Evolutionary conservation across 2,113 vertebrate genomes (phyloP).

Genomic region (Bos javanicus): DNA sequence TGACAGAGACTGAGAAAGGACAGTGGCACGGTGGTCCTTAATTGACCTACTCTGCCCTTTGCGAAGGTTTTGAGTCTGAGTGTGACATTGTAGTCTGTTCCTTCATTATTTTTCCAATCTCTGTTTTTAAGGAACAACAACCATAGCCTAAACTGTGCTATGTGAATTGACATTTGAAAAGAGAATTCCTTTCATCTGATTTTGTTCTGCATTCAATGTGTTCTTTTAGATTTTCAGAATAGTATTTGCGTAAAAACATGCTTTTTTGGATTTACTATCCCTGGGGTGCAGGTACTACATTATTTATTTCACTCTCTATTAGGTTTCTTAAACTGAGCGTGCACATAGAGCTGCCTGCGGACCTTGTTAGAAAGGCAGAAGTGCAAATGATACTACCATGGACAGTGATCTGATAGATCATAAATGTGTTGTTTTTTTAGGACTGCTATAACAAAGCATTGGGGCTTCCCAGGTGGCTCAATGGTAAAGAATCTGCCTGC

Average conservation of each 20-base stretch:
- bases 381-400: not conserved
- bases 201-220: not conserved
- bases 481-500: not conserved
- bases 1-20: not conserved
- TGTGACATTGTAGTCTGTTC: not conserved
- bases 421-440: not conserved
- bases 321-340: not conserved
- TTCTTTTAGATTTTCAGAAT: not conserved
- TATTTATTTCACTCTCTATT: not conserved
- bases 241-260: not conserved
- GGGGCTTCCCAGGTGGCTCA: not conserved
- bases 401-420: not conserved
- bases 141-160: not conserved
- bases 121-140: not conserved
- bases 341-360: not conserved
- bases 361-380: not conserved
- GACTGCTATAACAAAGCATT: not conserved
- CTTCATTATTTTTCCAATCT: not conserved
- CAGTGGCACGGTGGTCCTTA: not conserved
- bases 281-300: not conserved
- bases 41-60: not conserved
- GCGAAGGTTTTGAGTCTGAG: not conserved
- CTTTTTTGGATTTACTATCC: not conserved
- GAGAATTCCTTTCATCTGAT: not conserved
- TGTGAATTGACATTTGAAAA: not conserved